Conservation (phyloP, 2,113 vertebrate species). For the Hylia prasina region DNA sequence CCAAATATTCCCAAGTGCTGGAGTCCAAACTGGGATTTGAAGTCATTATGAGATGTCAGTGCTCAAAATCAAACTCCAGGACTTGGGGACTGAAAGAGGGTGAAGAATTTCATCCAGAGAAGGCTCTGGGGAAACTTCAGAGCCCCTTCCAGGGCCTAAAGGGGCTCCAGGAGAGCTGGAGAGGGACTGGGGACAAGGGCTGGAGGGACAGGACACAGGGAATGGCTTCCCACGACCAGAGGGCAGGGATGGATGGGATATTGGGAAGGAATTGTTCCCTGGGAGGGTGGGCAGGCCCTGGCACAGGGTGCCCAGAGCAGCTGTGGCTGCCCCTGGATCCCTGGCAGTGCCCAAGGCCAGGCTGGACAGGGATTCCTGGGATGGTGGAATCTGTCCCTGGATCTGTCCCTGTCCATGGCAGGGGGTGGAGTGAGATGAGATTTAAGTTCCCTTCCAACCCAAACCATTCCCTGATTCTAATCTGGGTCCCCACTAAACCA, state of each 20-base stretch:
- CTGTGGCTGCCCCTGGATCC: not conserved
- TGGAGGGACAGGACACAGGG: not conserved
- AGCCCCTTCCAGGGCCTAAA: not conserved
- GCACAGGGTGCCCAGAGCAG: not conserved
- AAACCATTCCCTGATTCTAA: not conserved
- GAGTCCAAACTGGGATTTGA: not conserved
- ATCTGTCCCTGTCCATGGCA: not conserved
- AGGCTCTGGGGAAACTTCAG: not conserved
- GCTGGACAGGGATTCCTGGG: not conserved
- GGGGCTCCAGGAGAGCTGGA: not conserved
- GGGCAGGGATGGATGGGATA: fast-evolving
- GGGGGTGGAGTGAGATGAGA: not conserved
- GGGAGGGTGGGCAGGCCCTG: not conserved
- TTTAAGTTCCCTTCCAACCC: not conserved
- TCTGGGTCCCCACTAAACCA: not conserved
- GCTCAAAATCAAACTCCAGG: not conserved
- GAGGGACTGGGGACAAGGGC: not conserved
- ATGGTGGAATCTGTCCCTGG: too few relatives aligned
- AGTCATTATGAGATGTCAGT: not conserved
- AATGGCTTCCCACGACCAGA: not conserved
- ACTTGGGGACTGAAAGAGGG: not conserved
- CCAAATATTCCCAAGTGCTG: not conserved
- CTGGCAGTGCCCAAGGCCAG: not conserved
- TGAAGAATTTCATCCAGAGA: not conserved
- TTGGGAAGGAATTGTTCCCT: not conserved